These are phyloP conservation scores for Cynoglossus semilaevis DNA, from an alignment of 2,113 vertebrate genomes.

Conservation along the genomic window DNA sequence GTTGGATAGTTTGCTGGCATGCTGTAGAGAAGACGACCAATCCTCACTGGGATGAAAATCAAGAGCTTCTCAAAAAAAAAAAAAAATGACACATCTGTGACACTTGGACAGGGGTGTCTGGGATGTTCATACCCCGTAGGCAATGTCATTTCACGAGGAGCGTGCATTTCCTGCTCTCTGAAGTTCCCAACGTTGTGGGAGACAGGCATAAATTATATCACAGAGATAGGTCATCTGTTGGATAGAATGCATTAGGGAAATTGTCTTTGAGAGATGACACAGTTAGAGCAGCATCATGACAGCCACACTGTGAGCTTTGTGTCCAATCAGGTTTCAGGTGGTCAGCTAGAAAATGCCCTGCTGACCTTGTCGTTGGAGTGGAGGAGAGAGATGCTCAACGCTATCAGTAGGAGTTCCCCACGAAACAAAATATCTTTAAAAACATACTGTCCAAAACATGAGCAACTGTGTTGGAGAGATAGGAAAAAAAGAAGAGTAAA, in stretches of 20 bases:
- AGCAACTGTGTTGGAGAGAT: no score
- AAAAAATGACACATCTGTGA: conserved; percentile 50
- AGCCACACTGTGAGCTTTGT: conserved; percentile 38
- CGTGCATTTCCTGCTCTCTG: conserved; percentile 18
- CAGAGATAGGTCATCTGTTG: conserved; percentile 70
- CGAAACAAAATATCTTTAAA: neutral
- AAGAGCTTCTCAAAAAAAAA: conserved; percentile 7
- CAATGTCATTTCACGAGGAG: conserved; percentile 52
- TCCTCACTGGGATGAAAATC: conserved; percentile 6
- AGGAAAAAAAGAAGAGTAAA: no score
- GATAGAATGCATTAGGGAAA: conserved; percentile 67
- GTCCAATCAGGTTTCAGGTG: conserved; percentile 51
- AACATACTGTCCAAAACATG: no score
- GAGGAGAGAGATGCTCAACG: conserved; percentile 8
- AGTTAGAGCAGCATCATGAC: conserved; percentile 59
- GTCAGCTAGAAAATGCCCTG: conserved; percentile 54
- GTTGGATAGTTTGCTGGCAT: conserved; percentile 3
- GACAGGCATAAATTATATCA: conserved; percentile 52
- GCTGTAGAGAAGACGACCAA: conserved; percentile 24
- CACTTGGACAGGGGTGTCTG: conserved; percentile 24
- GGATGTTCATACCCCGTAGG: conserved; percentile 28
- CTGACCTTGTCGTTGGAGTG: conserved; percentile 43
- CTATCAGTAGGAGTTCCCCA: conserved; percentile 1
- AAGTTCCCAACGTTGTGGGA: conserved; percentile 36
- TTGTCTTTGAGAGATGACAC: conserved; percentile 73